A percentile compares a stretch with the other conserved stretches of the same genome.
Conservation (phyloP, 2,113 vertebrate species). For the Potamarius usumacintae region DNA sequence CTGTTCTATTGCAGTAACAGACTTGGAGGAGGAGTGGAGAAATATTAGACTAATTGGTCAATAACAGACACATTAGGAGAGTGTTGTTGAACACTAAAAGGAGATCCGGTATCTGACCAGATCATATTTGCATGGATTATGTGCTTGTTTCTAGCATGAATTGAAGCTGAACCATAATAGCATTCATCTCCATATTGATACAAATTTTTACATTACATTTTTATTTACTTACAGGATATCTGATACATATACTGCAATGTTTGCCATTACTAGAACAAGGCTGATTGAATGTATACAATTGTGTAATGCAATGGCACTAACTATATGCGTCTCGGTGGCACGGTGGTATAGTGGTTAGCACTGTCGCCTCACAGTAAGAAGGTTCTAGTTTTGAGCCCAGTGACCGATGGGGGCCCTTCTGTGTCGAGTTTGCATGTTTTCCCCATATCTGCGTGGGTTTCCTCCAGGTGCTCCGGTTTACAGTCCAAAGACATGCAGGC, state of each 20-base stretch:
- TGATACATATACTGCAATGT: not conserved
- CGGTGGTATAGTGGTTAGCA: no score
- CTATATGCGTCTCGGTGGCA: no score
- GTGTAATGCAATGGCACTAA: not conserved
- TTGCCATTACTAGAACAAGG: not conserved
- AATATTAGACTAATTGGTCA: constrained; percentile 47
- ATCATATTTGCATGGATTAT: constrained; percentile 49
- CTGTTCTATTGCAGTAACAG: constrained; percentile 29
- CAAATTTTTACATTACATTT: not conserved
- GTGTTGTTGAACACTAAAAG: constrained; percentile 36
- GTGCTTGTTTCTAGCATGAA: constrained; percentile 19
- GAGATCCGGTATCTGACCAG: constrained; percentile 52
- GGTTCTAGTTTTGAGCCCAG: no score
- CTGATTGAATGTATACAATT: not conserved
- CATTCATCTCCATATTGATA: not conserved
- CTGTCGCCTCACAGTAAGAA: no score
- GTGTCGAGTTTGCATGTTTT: no score
- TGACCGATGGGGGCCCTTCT: no score
- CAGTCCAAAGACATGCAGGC: no score
- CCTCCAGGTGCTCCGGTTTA: no score
- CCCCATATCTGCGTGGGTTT: no score
- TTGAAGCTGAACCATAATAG: constrained; percentile 4
- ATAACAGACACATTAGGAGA: constrained; percentile 34
- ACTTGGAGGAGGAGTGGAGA: constrained; percentile 22
- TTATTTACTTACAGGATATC: not conserved